A percentile compares a stretch with the other conserved stretches of the same genome.
Conservation (phyloP, 2,113 vertebrate genomes). For the rabbit (Oryctolagus cuniculus) region DNA sequence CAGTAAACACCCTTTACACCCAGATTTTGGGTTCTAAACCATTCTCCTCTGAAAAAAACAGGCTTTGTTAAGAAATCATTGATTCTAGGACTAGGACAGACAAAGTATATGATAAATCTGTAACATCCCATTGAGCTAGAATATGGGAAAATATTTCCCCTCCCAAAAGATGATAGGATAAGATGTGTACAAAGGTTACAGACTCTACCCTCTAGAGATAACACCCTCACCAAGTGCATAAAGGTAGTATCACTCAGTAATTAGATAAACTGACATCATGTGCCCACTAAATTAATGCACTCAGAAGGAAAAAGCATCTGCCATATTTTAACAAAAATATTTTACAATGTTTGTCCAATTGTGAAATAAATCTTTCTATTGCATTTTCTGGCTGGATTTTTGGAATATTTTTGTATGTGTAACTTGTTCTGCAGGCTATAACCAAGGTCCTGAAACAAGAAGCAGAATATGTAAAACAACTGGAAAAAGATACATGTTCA, state of each 20-base stretch:
- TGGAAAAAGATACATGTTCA: not conserved
- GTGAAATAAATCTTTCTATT: not conserved
- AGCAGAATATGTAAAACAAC: not conserved
- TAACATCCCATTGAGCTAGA: not conserved
- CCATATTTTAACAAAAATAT: not conserved
- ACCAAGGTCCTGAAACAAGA: not conserved
- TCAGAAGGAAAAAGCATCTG: not conserved
- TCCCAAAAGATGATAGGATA: not conserved
- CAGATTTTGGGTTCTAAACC: not conserved
- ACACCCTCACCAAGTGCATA: not conserved
- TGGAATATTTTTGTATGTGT: not conserved
- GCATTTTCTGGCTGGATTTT: not conserved
- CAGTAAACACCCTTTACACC: not conserved
- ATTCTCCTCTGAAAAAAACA: not conserved
- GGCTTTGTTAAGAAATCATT: not conserved
- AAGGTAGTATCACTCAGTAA: not conserved
- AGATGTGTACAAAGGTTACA: not conserved
- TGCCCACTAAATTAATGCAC: not conserved
- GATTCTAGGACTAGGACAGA: not conserved
- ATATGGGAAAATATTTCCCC: not conserved
- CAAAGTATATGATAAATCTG: not conserved
- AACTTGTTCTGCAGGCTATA: not conserved
- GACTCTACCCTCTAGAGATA: not conserved
- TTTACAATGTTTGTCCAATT: not conserved
- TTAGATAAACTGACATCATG: not conserved